Evolutionary conservation across 2,888 invertebrate species (phyloP), one percentile per base, ranked within the genome.

Genomic region (Orthosia gracilis): DNA sequence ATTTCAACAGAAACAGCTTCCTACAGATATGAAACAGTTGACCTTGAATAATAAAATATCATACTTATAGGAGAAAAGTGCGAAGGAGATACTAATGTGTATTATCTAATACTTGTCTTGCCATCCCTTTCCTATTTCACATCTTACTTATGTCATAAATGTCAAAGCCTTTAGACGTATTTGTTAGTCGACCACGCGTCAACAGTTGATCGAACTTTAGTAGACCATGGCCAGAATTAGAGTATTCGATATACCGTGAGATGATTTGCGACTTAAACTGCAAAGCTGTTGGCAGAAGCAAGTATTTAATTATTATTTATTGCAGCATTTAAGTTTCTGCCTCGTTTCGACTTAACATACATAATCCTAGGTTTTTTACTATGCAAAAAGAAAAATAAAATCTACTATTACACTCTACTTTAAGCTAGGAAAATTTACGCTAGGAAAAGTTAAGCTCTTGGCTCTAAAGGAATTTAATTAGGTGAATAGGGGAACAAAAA

Each of bases 381-480:
- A 21, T 15, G 17, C 12, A 15, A 71, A 62, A 47, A 31, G 2
- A 47, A 54, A 66, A 62, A 54, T n/a, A 11, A 17, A 17, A 55
- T n/a, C n/a, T n/a, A 55, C 26, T 65, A 18, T 2, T 54, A 13
- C 15, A 52, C 18, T 40, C 21, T 15, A 26, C 47, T 40, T 57
- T 12, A 2, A 13, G 18, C 17, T 23, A 58, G 55, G 26, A 40
- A 52, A 57, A 5, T 52, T n/a, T 52, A 21, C 61, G 26, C 18
- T 13, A 40, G 26, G 21, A 52, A 40, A 69, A 78, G 55, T 52
- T 59, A 70, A 74, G 64, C 69, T 59, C 40, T 23, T 67, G 18
- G 3, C 31, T 70, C 21, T 26, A 18, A 58, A 65, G 23, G 57
- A 76, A 71, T 84, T 84, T 76, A 80, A 82, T 73, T 80, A 84